A percentile compares a stretch with the other conserved stretches of the same genome.
Conservation (phyloP, 2,888 invertebrate species). For the Tenthredo livida region DNA sequence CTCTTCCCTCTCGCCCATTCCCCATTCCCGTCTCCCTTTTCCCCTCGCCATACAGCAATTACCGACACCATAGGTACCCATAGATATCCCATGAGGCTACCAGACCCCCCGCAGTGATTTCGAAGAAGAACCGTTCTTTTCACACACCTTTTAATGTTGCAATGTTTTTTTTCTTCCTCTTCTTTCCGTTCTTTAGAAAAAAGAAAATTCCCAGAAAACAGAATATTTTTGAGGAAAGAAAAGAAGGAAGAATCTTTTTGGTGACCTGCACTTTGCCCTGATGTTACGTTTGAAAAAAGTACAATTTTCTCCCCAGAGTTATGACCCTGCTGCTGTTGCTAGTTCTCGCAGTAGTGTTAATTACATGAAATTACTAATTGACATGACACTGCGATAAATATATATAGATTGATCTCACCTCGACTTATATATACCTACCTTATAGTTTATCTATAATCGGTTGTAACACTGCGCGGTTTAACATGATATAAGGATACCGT, state of each 20-base stretch:
- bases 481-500: no score
- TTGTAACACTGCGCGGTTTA: no score
- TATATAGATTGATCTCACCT: not conserved
- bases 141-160: no score
- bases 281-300: no score
- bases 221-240: no score
- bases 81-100: conserved; percentile 51
- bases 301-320: no score
- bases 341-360: not conserved
- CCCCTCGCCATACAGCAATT: conserved; percentile 48
- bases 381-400: conserved; percentile 4
- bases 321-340: not conserved
- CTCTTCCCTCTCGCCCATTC: no score
- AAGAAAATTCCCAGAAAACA: no score
- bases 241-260: no score
- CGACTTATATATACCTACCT: not conserved
- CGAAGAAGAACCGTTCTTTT: conserved; percentile 1
- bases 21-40: conserved; percentile 7
- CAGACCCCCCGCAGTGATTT: conserved; percentile 53
- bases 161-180: no score
- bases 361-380: conserved; percentile 22
- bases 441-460: not conserved
- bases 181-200: no score
- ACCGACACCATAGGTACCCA: conserved; percentile 54
- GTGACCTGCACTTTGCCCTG: no score